These are phyloP conservation scores for Leptobrachium ailaonicum DNA, from an alignment of 2,113 vertebrate species.

Conservation along the genomic window DNA sequence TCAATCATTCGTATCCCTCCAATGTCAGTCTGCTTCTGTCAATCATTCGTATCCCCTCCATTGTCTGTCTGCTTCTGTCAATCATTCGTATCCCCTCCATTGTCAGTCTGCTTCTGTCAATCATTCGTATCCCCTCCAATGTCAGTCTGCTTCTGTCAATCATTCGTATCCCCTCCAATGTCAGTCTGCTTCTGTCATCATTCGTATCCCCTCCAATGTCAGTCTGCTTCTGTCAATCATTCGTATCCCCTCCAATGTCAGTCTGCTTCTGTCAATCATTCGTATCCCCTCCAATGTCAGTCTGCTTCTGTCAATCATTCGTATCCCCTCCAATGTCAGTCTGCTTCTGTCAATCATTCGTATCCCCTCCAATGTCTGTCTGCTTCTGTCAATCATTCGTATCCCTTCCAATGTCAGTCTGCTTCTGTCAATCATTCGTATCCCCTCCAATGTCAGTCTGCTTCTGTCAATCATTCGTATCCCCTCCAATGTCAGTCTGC, in stretches of 20 bases:
- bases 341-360: slow-evolving; percentile 46
- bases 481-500: background rate
- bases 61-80: no score
- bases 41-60: slow-evolving; percentile 20
- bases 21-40: slow-evolving; percentile 32
- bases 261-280: no score
- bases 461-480: slow-evolving; percentile 53
- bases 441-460: no score
- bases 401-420: no score
- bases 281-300: no score
- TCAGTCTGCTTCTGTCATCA: slow-evolving; percentile 45
- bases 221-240: no score
- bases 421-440: no score
- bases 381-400: no score
- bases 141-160: slow-evolving; percentile 52
- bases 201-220: background rate
- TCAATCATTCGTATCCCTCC: slow-evolving; percentile 49
- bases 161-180: slow-evolving; percentile 38
- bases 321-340: slow-evolving; percentile 11
- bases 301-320: slow-evolving; percentile 53
- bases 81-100: no score
- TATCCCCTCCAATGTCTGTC: background rate
- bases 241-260: no score
- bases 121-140: no score
- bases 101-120: no score